Base-by-base conservation (phyloP, 2,888 invertebrate species). In the Drosophila silvestris region DNA sequence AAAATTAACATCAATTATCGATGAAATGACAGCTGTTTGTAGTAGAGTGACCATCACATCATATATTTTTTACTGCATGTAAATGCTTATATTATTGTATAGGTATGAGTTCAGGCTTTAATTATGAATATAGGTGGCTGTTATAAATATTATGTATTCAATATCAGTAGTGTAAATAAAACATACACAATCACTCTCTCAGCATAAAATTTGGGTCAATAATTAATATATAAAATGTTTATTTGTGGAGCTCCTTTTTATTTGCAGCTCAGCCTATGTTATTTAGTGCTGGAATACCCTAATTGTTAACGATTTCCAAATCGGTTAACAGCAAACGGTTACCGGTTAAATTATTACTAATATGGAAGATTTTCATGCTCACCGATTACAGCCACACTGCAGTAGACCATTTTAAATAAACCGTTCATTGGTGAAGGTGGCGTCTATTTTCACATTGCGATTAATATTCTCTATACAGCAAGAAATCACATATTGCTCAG, bases 391-490 rank as follows among this genome's bases (percentile, higher is more conserved):
- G 79, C 41, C 72, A 79, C 81, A 69, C 59, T 77, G 35, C 0
- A 16, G 4, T 10, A 28, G 60, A 51, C 81, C 79, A 84, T 83
- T 87, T 73, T 77, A 83, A 83, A 85, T 85, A 78, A 84, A 88
- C 82, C 83, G 83, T 84, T 85, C 86, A 75, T 85, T 85, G 58
- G 30, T 50, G 56, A 70, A 80, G 80, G 81, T 77, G 57, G 79
- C 79, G 79, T 79, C 79, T 63, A 30, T 77, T 80, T 69, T 51
- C 28, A 26, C 67, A 61, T 52, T 41, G 32, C 30, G 0, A 32
- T 33, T 37, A 14, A 47, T 12, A 16, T 26, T 47, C 41, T 28
- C 41, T 22, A 33, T n/a, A 9, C 3, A 52, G 19, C 19, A 35
- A 41, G 9, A 41, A 51, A 56, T 44, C 53, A 53, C 28, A 56